Base-by-base conservation (phyloP, 2,888 invertebrate genomes). In the Conus canariensis region DNA sequence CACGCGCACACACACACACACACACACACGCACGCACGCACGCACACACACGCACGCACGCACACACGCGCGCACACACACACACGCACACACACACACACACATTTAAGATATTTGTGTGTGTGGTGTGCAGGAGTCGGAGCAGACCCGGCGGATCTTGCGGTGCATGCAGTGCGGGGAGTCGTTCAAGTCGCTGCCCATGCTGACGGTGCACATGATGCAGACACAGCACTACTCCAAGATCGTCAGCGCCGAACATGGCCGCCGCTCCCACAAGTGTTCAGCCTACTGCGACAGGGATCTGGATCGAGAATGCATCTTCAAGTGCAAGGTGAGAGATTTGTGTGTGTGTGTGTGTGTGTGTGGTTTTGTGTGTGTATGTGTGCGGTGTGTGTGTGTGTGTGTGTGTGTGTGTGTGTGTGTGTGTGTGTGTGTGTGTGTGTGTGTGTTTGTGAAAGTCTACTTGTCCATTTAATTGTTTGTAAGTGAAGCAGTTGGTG, bases 81-180 rank as follows among this genome's bases (percentile, higher is more conserved):
- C 64, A 2, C 64, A 7, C 16, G 64, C 64, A 7, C 64, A 6
- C 12, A 7, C 64, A 64, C 7, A 64, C 64, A 64, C 64, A 64
- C 64, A 64, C 64, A 64, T 64, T 30, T 14, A 3, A 45, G 45
- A 45, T 45, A 45, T 45, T 80, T 80, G 80, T 80, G 80, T 80
- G 80, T 80, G 80, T 80, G 30, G 7, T 16, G 19, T 64, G 19
- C 92, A 92, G 74, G 95, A 95, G 91, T 95, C 99, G 3, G 99
- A 99, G 96, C 99, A 99, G 96, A 99, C 99, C 22, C 97, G 99
- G 90, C 99, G 99, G 97, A 99, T 99, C 93, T 97, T 99, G 87
- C 99, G 99, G 96, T 99, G 99, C 96, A 99, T 99, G 98, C 99
- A 99, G 98, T 99, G 99, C 94, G 99, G 99, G 0, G 99, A 99